A percentile compares a stretch with the other conserved stretches of the same genome.
phyloP scores from a whole-genome alignment of 1,140 invertebrate genomes.

The Drosophila virilis region DNA sequence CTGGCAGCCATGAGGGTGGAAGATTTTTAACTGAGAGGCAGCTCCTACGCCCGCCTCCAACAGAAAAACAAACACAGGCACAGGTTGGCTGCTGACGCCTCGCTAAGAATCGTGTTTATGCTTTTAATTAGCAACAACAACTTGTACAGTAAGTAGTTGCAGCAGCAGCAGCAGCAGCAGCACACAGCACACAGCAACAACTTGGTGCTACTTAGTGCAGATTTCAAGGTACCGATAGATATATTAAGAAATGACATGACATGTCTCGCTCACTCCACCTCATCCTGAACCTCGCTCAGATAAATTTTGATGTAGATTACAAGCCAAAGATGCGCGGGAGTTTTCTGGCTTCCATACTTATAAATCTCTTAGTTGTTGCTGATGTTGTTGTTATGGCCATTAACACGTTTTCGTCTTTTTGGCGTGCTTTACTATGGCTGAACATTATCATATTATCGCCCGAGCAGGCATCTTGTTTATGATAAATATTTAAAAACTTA shows the following conservation, averaged over 20 bases:
- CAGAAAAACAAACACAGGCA: slow-evolving; percentile 24
- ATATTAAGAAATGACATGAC: slow-evolving; percentile 81
- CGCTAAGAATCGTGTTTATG: slow-evolving; percentile 82
- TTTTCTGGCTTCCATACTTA: slow-evolving; percentile 13
- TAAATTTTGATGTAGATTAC: slow-evolving; percentile 83
- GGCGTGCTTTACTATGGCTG: slow-evolving; percentile 60
- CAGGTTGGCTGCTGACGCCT: slow-evolving; percentile 66
- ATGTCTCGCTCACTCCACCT: slow-evolving; percentile 73
- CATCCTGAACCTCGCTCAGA: slow-evolving; percentile 36
- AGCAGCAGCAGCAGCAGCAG: slow-evolving; percentile 39
- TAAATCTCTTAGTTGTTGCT: slow-evolving; percentile 29
- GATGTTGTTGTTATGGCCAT: slow-evolving; percentile 26
- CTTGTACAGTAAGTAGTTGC: slow-evolving; percentile 79
- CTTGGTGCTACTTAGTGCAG: slow-evolving; percentile 78
- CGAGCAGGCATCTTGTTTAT: slow-evolving; percentile 69
- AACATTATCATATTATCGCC: slow-evolving; percentile 75
- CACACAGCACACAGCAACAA: slow-evolving; percentile 25
- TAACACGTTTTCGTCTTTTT: slow-evolving; percentile 51
- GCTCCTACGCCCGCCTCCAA: slow-evolving; percentile 50
- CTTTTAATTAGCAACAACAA: slow-evolving; percentile 83
- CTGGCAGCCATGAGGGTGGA: slow-evolving; percentile 26
- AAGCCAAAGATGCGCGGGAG: slow-evolving; percentile 50
- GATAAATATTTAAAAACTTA: slow-evolving; percentile 80
- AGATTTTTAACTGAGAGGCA: slow-evolving; percentile 16
- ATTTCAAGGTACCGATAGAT: slow-evolving; percentile 81